phyloP scores from a whole-genome alignment of 92 coral and sea anemone species.

The Epizoanthus scotinus region DNA sequence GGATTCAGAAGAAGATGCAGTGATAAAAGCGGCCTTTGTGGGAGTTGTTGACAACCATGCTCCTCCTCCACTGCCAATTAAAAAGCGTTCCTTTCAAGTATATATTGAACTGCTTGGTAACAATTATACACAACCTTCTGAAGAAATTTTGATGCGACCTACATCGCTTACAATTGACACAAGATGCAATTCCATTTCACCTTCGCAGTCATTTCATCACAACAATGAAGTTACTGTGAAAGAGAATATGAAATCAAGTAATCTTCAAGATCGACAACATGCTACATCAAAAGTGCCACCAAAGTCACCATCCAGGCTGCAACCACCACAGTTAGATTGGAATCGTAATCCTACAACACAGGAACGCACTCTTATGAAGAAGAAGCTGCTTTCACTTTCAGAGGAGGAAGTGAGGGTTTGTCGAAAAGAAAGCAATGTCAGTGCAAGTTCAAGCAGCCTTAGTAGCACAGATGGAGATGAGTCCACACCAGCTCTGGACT shows the following conservation, averaged over 20 bases:
- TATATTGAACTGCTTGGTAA: constrained; percentile 89
- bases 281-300: constrained; percentile 33
- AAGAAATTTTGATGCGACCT: constrained; percentile 84
- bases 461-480: constrained; percentile 87
- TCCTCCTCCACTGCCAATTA: constrained; percentile 54
- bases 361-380: constrained; percentile 64
- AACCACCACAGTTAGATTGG: constrained; percentile 59
- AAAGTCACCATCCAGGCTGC: constrained; percentile 59
- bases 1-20: constrained; percentile 53
- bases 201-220: constrained; percentile 9
- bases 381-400: constrained; percentile 71
- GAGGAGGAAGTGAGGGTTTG: constrained; percentile 55
- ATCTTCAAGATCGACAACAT: constrained; percentile 23
- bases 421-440: constrained; percentile 58
- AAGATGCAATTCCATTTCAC: constrained; percentile 33
- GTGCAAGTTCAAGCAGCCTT: constrained; percentile 82
- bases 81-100: constrained; percentile 80
- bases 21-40: constrained; percentile 75
- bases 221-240: constrained; percentile 36
- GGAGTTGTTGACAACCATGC: constrained; percentile 73
- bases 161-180: constrained; percentile 55
- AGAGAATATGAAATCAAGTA: constrained; percentile 33
- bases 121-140: constrained; percentile 83
- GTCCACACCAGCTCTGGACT: constrained; percentile 92
- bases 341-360: constrained; percentile 66